Evolutionary conservation across 2,797 vertebrate genomes (phyloP).

Genomic region (Spinibarbus caldwelli): DNA sequence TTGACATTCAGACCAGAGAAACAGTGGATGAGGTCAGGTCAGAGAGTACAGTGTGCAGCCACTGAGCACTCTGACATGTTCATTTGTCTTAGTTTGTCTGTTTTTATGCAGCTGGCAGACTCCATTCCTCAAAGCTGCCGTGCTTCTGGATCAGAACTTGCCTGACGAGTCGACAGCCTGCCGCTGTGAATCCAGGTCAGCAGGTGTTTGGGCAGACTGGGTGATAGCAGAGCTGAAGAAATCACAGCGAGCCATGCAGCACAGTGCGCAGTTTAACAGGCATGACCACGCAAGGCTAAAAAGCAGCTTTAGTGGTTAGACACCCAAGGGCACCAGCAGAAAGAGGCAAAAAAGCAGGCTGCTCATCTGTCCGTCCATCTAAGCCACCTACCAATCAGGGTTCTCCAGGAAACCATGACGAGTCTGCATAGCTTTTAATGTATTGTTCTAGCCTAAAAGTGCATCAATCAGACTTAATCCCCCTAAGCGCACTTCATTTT

Average conservation of each 20-base stretch:
- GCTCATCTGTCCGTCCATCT: conserved; percentile 4
- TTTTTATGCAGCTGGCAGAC: conserved; percentile 33
- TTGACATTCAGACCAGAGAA: conserved; percentile 6
- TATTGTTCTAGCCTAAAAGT: conserved; percentile 64
- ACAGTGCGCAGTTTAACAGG: conserved; percentile 31
- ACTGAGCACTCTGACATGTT: not conserved
- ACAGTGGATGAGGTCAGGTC: not conserved
- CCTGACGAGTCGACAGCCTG: conserved; percentile 30
- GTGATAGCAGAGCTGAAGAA: conserved; percentile 40
- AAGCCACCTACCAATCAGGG: conserved; percentile 23
- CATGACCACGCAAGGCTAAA: conserved; percentile 37
- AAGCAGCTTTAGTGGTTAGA: conserved; percentile 42
- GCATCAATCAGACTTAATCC: conserved; percentile 69
- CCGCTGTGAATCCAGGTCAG: conserved; percentile 75
- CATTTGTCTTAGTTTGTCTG: conserved; percentile 36
- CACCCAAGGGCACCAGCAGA: conserved; percentile 35
- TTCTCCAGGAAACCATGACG: conserved; percentile 67
- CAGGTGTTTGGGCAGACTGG: conserved; percentile 68
- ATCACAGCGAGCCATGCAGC: conserved; percentile 33
- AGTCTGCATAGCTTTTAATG: conserved; percentile 70
- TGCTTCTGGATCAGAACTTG: conserved; percentile 24
- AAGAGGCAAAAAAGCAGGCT: conserved; percentile 19
- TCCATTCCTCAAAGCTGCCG: conserved; percentile 25
- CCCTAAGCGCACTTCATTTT: conserved; percentile 55
- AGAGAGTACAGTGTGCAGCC: not conserved